phyloP scores from a whole-genome alignment of 1,140 invertebrate genomes.

The Cydia splendana region DNA sequence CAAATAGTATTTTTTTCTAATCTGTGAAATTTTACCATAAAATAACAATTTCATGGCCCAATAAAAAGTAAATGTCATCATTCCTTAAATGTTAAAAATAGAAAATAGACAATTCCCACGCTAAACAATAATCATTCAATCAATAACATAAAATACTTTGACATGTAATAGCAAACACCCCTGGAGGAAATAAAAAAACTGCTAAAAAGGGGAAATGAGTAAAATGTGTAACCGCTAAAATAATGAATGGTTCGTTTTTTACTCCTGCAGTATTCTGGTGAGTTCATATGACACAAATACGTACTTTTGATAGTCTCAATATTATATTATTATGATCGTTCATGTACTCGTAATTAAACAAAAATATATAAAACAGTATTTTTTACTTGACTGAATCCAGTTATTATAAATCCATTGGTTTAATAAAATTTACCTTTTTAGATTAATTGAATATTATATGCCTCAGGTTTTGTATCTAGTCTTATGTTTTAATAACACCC shows the following conservation, averaged over 20 bases:
- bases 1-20: background rate
- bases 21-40: slow-evolving; percentile 47
- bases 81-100: slow-evolving; percentile 49
- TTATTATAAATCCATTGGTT: too few relatives aligned
- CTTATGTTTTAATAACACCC: too few relatives aligned
- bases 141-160: slow-evolving; percentile 70
- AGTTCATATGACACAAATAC: slow-evolving; percentile 36
- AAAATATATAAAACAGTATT: background rate
- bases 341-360: background rate
- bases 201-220: slow-evolving; percentile 50
- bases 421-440: too few relatives aligned
- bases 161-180: slow-evolving; percentile 63
- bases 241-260: slow-evolving; percentile 42
- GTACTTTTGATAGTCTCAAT: too few relatives aligned
- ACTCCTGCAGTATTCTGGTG: background rate
- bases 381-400: too few relatives aligned
- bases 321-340: background rate
- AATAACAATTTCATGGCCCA: slow-evolving; percentile 35
- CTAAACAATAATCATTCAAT: slow-evolving; percentile 42
- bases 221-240: slow-evolving; percentile 57
- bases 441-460: too few relatives aligned
- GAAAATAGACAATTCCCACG: slow-evolving; percentile 58
- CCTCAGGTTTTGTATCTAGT: too few relatives aligned
- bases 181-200: slow-evolving; percentile 42
- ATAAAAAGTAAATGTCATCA: slow-evolving; percentile 68